A percentile compares a stretch with the other conserved stretches of the same genome.
Conservation (phyloP, 2,888 invertebrate species). For the Eumacrocentrus americanus region DNA sequence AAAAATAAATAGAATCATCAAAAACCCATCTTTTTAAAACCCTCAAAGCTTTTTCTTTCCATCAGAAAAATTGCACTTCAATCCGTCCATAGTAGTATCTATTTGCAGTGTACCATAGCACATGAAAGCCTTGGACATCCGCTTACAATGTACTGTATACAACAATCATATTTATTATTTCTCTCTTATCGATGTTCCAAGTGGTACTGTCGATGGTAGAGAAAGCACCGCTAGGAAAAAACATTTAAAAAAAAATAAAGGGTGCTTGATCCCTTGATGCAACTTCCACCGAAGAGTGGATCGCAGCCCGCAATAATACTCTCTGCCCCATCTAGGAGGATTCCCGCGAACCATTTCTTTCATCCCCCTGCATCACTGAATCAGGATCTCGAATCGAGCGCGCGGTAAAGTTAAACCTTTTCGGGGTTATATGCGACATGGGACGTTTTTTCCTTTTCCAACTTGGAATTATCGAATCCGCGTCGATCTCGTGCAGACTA, state of each 20-base stretch:
- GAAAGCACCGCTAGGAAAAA: conserved; percentile 7
- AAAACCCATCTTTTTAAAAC: not conserved
- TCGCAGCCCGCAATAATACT: conserved; percentile 44
- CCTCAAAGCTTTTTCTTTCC: not conserved
- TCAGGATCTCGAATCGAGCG: conserved; percentile 37
- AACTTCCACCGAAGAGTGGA: conserved; percentile 30
- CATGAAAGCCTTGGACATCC: too few relatives aligned
- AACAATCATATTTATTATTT: not conserved
- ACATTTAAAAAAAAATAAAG: conserved; percentile 20
- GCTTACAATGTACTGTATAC: too few relatives aligned
- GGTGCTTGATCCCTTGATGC: conserved; percentile 28
- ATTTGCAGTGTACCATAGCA: too few relatives aligned
- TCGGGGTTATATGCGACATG: conserved; percentile 5
- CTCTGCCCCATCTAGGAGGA: conserved; percentile 45
- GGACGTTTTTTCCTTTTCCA: not conserved
- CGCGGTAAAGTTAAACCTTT: conserved; percentile 9
- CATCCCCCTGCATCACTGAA: conserved; percentile 40
- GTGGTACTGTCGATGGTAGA: conserved; percentile 11
- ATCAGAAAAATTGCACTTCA: not conserved
- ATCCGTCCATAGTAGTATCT: not conserved
- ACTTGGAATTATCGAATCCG: conserved; percentile 12
- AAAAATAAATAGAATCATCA: not conserved
- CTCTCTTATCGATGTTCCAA: not conserved
- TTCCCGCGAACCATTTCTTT: conserved; percentile 45
- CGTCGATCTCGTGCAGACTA: too few relatives aligned